Percentiles rank a stretch among this genome's conserved stretches.
phyloP scores from a whole-genome alignment of 2,113 vertebrate genomes.

The Hystrix brachyura region DNA sequence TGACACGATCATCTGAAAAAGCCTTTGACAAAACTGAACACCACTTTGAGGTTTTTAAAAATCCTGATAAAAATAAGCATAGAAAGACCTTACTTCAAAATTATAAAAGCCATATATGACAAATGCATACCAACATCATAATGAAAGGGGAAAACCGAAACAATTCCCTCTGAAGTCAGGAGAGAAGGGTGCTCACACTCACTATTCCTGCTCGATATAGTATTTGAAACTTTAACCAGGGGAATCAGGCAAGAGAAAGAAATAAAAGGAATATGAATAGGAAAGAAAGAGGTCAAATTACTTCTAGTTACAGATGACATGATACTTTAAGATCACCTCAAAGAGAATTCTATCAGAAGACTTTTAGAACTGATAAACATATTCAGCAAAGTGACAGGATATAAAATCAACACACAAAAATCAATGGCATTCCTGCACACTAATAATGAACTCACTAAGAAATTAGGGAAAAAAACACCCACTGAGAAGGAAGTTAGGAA shows the following conservation, averaged over 20 bases:
- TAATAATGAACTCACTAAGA: neutral
- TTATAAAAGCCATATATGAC: neutral
- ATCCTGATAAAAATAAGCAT: neutral
- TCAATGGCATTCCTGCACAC: neutral
- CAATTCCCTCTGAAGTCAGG: neutral
- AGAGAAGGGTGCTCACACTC: neutral
- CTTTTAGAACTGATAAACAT: neutral
- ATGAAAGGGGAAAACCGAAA: neutral
- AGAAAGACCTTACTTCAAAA: neutral
- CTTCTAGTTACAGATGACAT: neutral
- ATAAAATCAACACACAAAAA: neutral
- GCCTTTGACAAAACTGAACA: neutral
- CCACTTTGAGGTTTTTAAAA: neutral
- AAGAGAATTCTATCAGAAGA: neutral
- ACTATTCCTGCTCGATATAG: neutral
- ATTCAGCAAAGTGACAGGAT: neutral
- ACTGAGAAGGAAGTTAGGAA: neutral
- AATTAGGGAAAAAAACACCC: no score
- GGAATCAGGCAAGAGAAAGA: neutral
- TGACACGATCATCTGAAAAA: neutral
- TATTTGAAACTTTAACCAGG: neutral
- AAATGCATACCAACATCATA: neutral
- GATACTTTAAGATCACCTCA: neutral
- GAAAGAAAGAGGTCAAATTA: neutral
- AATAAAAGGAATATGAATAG: neutral